Base-by-base conservation (phyloP, 2,797 vertebrate species). In the Spinibarbus caldwelli region DNA sequence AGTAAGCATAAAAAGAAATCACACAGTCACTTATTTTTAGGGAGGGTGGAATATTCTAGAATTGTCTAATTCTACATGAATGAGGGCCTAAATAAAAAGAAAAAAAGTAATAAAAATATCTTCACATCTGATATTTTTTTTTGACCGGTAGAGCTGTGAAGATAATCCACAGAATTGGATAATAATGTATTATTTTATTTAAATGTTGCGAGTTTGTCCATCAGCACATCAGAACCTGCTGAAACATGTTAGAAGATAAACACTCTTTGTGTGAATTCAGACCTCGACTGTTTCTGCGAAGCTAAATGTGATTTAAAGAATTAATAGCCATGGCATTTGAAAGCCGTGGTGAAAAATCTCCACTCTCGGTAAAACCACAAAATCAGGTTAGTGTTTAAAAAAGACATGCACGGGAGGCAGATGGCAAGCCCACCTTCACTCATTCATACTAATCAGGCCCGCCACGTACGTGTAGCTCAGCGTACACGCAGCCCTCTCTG, bases 341-440 rank as follows among this genome's bases (percentile, higher is more conserved):
- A 78, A 82, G 80, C 84, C 34, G 29, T 52, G 43, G 67, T 85
- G 66, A 80, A 78, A 78, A 62, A 70, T 49, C 75, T 21, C 80
- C 10, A 3, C 80, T 52, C 45, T 47, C 29, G 19, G 19, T 75
- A 43, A 11, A 67, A 49, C 78, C 41, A n/a, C 68, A 57, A 80
- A 86, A 88, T 84, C 85, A 84, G 54, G 49, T 84, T 81, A 86
- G 11, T 21, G 47, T 59, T 62, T 76, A 81, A 76, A 78, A 82
- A 84, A 68, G 36, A 62, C 64, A 78, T n/a, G 54, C 72, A 23
- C n/a, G 15, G 54, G 45, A 49, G 82, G 85, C 87, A 88, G 78
- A 86, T 88, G 85, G 85, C 82, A 14, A 76, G 26, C 71, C 47
- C 71, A 80, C 68, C 82, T 71, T 84, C 52, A 68, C 78, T 77